These are phyloP conservation scores for Orius insidiosus DNA, from an alignment of 1,140 invertebrate genomes.

Conservation along the genomic window DNA sequence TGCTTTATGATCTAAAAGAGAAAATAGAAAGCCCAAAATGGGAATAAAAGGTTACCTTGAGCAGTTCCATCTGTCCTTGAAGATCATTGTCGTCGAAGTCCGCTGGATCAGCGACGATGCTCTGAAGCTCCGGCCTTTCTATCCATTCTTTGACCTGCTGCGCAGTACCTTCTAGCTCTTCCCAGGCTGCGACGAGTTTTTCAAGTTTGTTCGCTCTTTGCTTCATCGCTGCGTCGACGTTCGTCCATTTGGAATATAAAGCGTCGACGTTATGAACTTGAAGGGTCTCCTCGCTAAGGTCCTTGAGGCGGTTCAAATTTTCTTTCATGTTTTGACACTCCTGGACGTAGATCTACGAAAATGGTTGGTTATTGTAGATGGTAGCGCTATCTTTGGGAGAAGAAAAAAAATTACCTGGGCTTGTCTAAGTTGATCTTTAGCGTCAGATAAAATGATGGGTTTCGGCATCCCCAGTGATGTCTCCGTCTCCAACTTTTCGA, in stretches of 20 bases:
- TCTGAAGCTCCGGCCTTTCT: slow-evolving; percentile 35
- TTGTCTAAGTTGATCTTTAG: slow-evolving; percentile 53
- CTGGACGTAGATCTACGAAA: slow-evolving; percentile 26
- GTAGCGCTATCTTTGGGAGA: background rate
- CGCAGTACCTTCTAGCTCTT: slow-evolving; percentile 53
- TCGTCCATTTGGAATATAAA: slow-evolving; percentile 57
- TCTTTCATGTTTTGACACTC: slow-evolving; percentile 30
- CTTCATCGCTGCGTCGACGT: slow-evolving; percentile 50
- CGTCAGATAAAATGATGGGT: slow-evolving; percentile 58
- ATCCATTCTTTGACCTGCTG: slow-evolving; percentile 56
- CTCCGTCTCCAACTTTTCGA: slow-evolving; percentile 68
- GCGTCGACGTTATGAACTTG: slow-evolving; percentile 56
- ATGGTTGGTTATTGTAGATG: background rate
- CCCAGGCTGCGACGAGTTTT: slow-evolving; percentile 61
- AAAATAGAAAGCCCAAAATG: background rate
- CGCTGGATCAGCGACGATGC: slow-evolving; percentile 33
- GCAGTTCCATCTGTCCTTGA: slow-evolving; percentile 9
- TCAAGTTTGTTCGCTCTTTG: slow-evolving; percentile 60
- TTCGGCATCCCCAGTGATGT: slow-evolving; percentile 46
- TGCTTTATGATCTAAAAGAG: slow-evolving; percentile 44
- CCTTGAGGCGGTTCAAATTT: slow-evolving; percentile 45
- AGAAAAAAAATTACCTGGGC: slow-evolving; percentile 18
- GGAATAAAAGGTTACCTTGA: slow-evolving; percentile 14
- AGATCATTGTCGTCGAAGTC: slow-evolving; percentile 34
- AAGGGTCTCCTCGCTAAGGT: slow-evolving; percentile 51